Conservation (phyloP, 1,140 invertebrate species). For the Bombus picipes region DNA sequence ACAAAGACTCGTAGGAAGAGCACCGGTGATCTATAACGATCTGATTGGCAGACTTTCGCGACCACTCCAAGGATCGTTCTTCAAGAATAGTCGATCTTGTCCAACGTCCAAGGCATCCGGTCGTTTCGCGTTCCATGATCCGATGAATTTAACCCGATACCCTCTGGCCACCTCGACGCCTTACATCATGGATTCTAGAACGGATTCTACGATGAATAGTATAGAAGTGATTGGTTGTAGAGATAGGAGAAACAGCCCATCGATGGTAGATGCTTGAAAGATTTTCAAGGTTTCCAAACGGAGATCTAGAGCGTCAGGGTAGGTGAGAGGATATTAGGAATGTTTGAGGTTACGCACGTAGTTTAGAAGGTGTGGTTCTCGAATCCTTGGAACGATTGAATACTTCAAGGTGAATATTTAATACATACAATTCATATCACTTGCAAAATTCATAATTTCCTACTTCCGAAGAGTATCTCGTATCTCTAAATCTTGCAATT, state of each 20-base stretch:
- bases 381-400: too few species aligned
- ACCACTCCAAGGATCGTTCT: not conserved
- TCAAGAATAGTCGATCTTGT: conserved; percentile 39
- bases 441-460: too few species aligned
- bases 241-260: not conserved
- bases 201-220: not conserved
- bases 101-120: conserved; percentile 34
- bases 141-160: not conserved
- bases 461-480: too few species aligned
- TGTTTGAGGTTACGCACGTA: not conserved
- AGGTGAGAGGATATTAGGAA: not conserved
- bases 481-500: too few species aligned
- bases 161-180: too few species aligned
- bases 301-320: too few species aligned
- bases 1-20: not conserved
- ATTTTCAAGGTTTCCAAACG: not conserved
- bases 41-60: conserved; percentile 12
- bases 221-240: too few species aligned
- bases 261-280: not conserved
- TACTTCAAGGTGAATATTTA: too few species aligned
- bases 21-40: not conserved
- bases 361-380: too few species aligned
- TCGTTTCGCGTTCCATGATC: conserved; percentile 31
- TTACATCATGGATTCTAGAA: conserved; percentile 2
- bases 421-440: too few species aligned